Conservation (phyloP, 1,140 invertebrate species). For the Linepithema humile region DNA sequence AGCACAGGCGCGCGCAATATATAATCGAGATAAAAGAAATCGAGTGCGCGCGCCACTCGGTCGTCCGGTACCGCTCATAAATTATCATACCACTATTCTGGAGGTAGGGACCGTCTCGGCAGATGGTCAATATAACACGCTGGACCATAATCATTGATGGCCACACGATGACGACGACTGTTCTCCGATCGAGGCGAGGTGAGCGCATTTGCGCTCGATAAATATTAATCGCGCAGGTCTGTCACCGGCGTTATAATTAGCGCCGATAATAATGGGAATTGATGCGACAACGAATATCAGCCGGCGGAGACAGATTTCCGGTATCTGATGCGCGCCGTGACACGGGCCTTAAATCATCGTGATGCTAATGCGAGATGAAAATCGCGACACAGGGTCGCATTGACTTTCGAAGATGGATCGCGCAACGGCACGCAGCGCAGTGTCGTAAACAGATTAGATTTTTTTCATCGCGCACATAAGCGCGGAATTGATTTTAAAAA, state of each 20-base stretch:
- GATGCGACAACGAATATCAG: neutral
- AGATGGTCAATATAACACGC: slow-evolving; percentile 37
- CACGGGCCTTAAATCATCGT: neutral
- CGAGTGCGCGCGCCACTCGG: neutral
- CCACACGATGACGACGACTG: neutral
- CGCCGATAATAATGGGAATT: neutral
- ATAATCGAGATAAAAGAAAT: slow-evolving; percentile 28
- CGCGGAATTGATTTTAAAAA: neutral
- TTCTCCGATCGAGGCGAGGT: neutral
- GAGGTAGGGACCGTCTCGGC: slow-evolving; percentile 4
- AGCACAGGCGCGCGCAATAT: neutral
- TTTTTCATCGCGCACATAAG: neutral
- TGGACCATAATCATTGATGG: neutral
- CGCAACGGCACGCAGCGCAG: neutral
- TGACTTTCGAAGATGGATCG: slow-evolving; percentile 6
- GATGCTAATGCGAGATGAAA: slow-evolving; percentile 14
- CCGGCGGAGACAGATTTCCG: neutral
- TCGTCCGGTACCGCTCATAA: slow-evolving; percentile 16
- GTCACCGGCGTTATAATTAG: slow-evolving; percentile 27
- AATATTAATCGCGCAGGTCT: slow-evolving; percentile 27
- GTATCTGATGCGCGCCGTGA: neutral
- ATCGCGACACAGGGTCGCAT: slow-evolving; percentile 1
- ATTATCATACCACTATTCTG: slow-evolving; percentile 12
- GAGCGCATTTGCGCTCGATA: neutral
- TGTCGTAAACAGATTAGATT: neutral